Conservation (phyloP, 30 jellyfish, hydroid and myxozoan genomes). For the Catostylus mosaicus region DNA sequence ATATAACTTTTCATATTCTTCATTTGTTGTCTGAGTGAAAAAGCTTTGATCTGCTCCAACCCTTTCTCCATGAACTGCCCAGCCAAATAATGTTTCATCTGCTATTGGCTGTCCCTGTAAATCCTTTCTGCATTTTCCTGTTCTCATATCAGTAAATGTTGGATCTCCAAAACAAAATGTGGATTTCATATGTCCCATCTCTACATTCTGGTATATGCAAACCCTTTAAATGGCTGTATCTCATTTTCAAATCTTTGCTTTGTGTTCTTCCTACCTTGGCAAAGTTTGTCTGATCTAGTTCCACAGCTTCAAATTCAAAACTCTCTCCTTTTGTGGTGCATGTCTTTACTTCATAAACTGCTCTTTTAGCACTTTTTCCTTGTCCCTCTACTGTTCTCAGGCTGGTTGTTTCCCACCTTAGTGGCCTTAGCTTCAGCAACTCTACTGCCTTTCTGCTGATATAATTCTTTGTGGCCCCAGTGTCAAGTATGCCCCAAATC, state of each 20-base stretch:
- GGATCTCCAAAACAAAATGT: slow-evolving; percentile 57
- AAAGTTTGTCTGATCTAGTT: slow-evolving; percentile 33
- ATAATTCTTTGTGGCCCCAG: slow-evolving; percentile 22
- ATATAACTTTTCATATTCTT: slow-evolving; percentile 33
- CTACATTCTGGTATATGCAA: slow-evolving; percentile 45
- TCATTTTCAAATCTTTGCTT: slow-evolving; percentile 32
- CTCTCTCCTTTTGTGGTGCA: slow-evolving; percentile 34
- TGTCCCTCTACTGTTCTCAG: slow-evolving; percentile 44
- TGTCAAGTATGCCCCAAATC: slow-evolving; percentile 38
- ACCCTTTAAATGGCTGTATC: slow-evolving; percentile 42
- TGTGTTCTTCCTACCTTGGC: slow-evolving; percentile 12
- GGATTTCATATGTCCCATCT: slow-evolving; percentile 42
- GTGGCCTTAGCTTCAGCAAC: not conserved
- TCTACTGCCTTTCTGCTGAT: slow-evolving; percentile 28
- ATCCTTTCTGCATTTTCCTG: slow-evolving; percentile 36
- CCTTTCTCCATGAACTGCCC: slow-evolving; percentile 61
- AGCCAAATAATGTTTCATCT: slow-evolving; percentile 54
- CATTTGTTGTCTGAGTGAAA: slow-evolving; percentile 45
- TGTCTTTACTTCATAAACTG: slow-evolving; percentile 14
- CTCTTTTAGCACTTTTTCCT: not conserved
- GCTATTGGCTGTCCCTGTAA: slow-evolving; percentile 30
- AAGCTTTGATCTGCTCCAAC: slow-evolving; percentile 1
- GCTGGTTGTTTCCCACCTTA: slow-evolving; percentile 8
- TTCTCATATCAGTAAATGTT: slow-evolving; percentile 34
- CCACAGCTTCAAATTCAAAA: slow-evolving; percentile 41